Conservation (phyloP, 2,888 invertebrate genomes). For the Strigamia transsilvanica region DNA sequence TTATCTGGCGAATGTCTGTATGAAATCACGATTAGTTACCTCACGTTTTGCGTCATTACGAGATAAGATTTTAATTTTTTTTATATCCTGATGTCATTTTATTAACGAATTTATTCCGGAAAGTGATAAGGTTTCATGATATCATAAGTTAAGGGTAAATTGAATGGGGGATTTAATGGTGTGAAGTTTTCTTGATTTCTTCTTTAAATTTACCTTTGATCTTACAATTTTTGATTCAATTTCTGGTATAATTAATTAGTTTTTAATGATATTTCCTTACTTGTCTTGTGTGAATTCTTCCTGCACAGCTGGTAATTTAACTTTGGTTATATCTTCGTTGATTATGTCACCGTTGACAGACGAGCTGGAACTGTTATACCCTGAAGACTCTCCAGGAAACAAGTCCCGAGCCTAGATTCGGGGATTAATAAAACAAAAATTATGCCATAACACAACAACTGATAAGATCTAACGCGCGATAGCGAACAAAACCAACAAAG, state of each 20-base stretch:
- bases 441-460: background rate
- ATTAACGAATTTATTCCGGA: no score
- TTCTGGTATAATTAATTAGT: no score
- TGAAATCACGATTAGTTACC: background rate
- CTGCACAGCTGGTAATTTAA: slow-evolving; percentile 73
- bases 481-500: no score
- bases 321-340: slow-evolving; percentile 57
- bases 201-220: no score
- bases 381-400: slow-evolving; percentile 82
- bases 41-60: background rate
- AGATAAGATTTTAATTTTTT: background rate
- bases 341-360: slow-evolving; percentile 75
- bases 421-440: background rate
- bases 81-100: no score
- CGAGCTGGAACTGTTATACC: slow-evolving; percentile 85
- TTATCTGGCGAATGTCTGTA: slow-evolving; percentile 8
- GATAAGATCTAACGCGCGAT: slow-evolving; percentile 6
- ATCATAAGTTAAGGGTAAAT: background rate
- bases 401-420: slow-evolving; percentile 68
- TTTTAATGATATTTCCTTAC: background rate
- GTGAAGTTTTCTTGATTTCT: no score
- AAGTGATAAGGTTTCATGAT: background rate
- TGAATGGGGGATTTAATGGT: no score
- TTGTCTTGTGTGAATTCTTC: slow-evolving; percentile 68
- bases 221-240: background rate